Evolutionary conservation across 2,113 vertebrate species (phyloP).

Genomic region (Zapornia atra): DNA sequence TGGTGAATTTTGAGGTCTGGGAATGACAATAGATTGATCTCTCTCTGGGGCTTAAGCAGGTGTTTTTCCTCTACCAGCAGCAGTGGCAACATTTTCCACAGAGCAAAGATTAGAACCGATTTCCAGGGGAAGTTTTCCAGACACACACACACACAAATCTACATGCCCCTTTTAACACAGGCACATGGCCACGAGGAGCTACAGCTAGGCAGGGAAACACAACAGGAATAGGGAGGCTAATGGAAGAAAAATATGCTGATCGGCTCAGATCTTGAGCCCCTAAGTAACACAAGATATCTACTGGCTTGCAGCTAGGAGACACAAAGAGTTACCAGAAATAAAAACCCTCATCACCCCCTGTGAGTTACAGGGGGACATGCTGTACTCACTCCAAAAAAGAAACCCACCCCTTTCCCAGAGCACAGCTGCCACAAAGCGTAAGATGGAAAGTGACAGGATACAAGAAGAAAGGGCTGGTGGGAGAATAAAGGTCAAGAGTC

Average conservation of each 20-base stretch:
- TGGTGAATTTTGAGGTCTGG: not conserved
- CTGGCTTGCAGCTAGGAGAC: conserved; percentile 4
- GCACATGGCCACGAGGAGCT: not conserved
- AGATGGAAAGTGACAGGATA: not conserved
- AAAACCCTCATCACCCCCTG: not conserved
- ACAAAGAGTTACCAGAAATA: conserved; percentile 18
- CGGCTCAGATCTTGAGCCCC: not conserved
- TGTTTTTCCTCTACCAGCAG: not conserved
- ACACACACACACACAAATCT: not conserved
- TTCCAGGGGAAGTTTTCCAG: not conserved
- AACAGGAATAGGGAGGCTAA: not conserved
- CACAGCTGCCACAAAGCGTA: not conserved
- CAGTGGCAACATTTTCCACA: not conserved
- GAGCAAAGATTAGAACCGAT: not conserved
- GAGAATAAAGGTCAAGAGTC: not conserved
- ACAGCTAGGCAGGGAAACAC: not conserved
- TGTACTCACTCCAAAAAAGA: not conserved
- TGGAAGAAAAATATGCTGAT: not conserved
- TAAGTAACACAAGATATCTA: not conserved
- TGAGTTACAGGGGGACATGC: not conserved
- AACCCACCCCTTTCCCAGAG: conserved; percentile 24
- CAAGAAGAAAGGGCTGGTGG: not conserved
- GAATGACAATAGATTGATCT: not conserved
- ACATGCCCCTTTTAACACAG: not conserved
- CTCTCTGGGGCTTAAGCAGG: not conserved